Evolutionary conservation across 92 coral and sea anemone genomes (phyloP).

Genomic region (Epizoanthus stellaris): DNA sequence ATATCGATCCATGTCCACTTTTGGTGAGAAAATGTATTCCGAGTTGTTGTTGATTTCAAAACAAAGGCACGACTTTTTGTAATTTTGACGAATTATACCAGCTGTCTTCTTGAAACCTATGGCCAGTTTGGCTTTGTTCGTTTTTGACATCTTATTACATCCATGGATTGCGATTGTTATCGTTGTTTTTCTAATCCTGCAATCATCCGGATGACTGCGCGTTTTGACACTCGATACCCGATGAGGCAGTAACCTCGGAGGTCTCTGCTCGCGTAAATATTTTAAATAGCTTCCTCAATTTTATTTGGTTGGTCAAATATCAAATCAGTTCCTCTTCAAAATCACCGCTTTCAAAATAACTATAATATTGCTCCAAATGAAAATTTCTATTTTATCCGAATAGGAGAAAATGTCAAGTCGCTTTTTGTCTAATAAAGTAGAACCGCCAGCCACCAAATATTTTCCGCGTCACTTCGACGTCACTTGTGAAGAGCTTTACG

Average conservation of each 20-base stretch:
- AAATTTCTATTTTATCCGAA: neutral
- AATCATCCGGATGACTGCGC: constrained; percentile 2
- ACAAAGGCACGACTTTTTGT: constrained; percentile 43
- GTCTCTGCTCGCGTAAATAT: neutral
- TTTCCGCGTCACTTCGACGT: neutral
- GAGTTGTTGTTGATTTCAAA: constrained; percentile 32
- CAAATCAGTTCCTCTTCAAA: neutral
- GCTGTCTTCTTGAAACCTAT: constrained; percentile 25
- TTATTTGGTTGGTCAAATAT: neutral
- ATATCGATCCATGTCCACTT: neutral
- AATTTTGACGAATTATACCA: constrained; percentile 24
- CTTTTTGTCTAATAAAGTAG: neutral
- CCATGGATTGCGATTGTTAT: neutral
- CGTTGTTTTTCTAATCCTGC: neutral
- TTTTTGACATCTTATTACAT: neutral
- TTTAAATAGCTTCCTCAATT: neutral
- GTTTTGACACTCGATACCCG: neutral
- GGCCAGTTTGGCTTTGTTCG: constrained; percentile 7
- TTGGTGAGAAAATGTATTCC: neutral
- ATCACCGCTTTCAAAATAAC: neutral
- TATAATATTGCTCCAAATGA: neutral
- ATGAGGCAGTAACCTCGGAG: too few relatives aligned
- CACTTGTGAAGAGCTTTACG: neutral
- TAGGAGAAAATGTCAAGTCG: neutral
- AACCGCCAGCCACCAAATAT: too few relatives aligned